Evolutionary conservation across 2,797 vertebrate genomes (phyloP).

Genomic region (Picus viridis): DNA sequence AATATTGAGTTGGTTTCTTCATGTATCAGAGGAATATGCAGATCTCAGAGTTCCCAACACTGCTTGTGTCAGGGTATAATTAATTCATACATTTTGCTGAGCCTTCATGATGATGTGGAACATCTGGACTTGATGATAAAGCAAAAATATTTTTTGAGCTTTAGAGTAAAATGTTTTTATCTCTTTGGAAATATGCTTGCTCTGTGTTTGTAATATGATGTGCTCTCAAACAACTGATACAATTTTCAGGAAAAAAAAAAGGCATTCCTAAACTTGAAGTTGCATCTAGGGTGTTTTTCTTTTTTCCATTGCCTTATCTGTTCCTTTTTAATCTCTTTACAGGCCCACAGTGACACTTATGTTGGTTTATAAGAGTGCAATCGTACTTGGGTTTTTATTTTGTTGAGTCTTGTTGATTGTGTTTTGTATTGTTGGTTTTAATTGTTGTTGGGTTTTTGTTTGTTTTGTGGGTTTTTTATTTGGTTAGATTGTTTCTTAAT

Average conservation of each 20-base stretch:
- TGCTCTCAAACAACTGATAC: neutral
- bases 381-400: neutral
- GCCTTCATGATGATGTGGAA: neutral
- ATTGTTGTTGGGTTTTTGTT: too few relatives aligned
- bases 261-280: neutral
- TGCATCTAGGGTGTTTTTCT: neutral
- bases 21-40: neutral
- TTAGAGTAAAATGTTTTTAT: neutral
- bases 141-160: neutral
- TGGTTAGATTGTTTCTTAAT: fast-evolving
- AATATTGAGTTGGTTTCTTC: neutral
- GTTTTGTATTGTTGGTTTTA: too few relatives aligned
- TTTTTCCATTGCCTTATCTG: neutral
- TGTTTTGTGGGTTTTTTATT: neutral
- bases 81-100: neutral
- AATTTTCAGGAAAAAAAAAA: neutral
- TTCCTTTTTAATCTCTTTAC: neutral
- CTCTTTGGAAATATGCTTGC: neutral
- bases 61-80: neutral
- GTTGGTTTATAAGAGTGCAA: neutral
- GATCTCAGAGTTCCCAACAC: neutral
- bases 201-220: neutral
- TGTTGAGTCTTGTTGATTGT: too few relatives aligned
- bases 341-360: neutral
- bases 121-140: neutral